Evolutionary conservation across 2,888 invertebrate genomes (phyloP), one percentile per base, ranked within the genome.

Genomic region (Frankliniella intonsa): DNA sequence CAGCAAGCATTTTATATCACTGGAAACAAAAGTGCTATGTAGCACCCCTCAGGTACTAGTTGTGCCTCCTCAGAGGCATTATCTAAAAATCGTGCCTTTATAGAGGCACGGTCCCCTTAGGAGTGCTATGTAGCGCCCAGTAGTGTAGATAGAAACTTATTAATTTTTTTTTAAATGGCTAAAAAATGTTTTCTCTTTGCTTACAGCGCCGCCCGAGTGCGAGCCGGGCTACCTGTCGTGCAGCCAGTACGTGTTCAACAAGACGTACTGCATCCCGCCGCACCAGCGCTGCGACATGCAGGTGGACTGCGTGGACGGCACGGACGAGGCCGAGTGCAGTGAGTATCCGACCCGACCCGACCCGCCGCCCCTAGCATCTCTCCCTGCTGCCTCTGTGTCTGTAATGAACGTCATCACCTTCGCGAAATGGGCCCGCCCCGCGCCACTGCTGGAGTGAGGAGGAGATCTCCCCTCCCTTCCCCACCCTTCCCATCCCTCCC

Each of bases 291-390:
- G 98, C 90, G 98, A 98, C 90, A 96, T 94, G 93, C 94, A 94
- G 85, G 95, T 96, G 62, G 97, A 98, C 90, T 99, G 98, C 88
- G 94, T 96, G 84, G 97, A 97, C 88, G 97, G 96, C 84, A 95
- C 96, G 65, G 98, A 98, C 89, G 98, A 98, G 89, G 94, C 94
- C 17, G 94, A 95, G 88, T 98, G 98, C 91, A 94, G 97, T 97
- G 90, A 96, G 97, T 95, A 87, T 84, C 55, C 22, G 62, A 17
- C 62, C 19, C 62, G 17, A 17, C 55, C 55, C 55, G 3, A 12
- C 55, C 55, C 10, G 51, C 51, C 51, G 51, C 55, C 55, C 55
- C 55, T 19, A 12, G 14, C 55, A 12, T 9, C 2, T 10, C 55
- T 55, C 55, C 17, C n/a, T 62, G n/a, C 62, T n/a, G 12, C 22